A percentile compares a stretch with the other conserved stretches of the same genome.
phyloP scores from a whole-genome alignment of 1,140 invertebrate species.

The Lordiphosa stackelbergi region DNA sequence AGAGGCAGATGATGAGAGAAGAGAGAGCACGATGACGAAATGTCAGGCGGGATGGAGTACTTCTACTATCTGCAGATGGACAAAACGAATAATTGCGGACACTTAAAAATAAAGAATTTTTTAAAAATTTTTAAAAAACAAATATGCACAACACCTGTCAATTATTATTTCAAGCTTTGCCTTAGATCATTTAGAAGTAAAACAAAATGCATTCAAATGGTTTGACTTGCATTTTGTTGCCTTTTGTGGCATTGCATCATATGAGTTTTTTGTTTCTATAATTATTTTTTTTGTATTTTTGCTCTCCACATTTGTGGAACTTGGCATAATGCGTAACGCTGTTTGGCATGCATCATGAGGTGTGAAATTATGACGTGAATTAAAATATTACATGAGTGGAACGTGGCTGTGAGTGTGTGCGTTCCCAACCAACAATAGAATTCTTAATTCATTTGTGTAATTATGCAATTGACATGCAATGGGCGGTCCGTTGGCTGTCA shows the following conservation, averaged over 20 bases:
- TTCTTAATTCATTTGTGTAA: constrained; percentile 28
- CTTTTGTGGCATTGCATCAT: constrained; percentile 54
- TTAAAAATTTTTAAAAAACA: no score
- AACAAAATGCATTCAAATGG: constrained; percentile 38
- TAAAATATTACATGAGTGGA: constrained; percentile 23
- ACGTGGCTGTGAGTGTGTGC: constrained; percentile 5
- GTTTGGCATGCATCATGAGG: constrained; percentile 34
- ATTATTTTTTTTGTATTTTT: constrained; percentile 3
- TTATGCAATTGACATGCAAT: constrained; percentile 71
- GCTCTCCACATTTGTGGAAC: constrained; percentile 36
- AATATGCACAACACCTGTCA: no score
- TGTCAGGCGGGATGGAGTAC: no score
- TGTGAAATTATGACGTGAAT: constrained; percentile 45
- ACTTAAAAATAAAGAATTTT: no score
- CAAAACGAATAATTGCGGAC: no score
- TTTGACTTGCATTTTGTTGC: constrained; percentile 35
- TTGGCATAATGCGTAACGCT: constrained; percentile 42
- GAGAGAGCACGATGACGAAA: no score
- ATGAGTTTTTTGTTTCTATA: constrained; percentile 23
- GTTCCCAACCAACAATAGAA: constrained; percentile 18
- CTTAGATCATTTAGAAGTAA: constrained; percentile 24
- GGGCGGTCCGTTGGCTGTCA: constrained; percentile 31
- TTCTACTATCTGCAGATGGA: no score
- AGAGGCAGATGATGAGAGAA: no score
- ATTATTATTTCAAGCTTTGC: not conserved